Conservation (phyloP, 2,797 vertebrate genomes). For the Gymnothorax reevesii region DNA sequence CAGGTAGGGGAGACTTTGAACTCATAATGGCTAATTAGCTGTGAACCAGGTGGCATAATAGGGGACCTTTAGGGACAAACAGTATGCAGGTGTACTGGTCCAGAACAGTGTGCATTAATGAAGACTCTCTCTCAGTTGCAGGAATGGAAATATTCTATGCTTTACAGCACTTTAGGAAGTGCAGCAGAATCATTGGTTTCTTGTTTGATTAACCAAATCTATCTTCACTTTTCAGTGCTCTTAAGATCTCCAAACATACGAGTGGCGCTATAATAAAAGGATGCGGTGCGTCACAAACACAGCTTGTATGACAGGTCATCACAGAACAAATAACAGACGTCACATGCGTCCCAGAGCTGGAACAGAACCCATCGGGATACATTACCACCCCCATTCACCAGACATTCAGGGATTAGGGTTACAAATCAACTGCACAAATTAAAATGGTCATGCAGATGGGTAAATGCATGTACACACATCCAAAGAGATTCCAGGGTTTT, state of each 20-base stretch:
- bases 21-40: too few relatives aligned
- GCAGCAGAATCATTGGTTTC: not conserved
- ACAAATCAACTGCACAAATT: not conserved
- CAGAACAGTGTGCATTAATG: too few relatives aligned
- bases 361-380: slow-evolving; percentile 21
- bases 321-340: slow-evolving; percentile 29
- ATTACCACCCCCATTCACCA: not conserved
- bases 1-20: too few relatives aligned
- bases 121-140: too few relatives aligned
- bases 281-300: not conserved
- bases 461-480: not conserved
- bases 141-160: too few relatives aligned
- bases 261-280: not conserved
- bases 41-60: too few relatives aligned
- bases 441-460: slow-evolving; percentile 13
- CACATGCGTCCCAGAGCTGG: slow-evolving; percentile 30
- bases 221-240: not conserved
- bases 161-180: not conserved
- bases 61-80: too few relatives aligned
- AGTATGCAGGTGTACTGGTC: too few relatives aligned
- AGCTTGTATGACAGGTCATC: slow-evolving; percentile 37
- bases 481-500: slow-evolving; percentile 20
- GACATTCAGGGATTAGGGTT: not conserved
- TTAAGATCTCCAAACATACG: not conserved
- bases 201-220: too few relatives aligned